phyloP scores from a whole-genome alignment of 2,797 vertebrate genomes.

The Emys orbicularis region DNA sequence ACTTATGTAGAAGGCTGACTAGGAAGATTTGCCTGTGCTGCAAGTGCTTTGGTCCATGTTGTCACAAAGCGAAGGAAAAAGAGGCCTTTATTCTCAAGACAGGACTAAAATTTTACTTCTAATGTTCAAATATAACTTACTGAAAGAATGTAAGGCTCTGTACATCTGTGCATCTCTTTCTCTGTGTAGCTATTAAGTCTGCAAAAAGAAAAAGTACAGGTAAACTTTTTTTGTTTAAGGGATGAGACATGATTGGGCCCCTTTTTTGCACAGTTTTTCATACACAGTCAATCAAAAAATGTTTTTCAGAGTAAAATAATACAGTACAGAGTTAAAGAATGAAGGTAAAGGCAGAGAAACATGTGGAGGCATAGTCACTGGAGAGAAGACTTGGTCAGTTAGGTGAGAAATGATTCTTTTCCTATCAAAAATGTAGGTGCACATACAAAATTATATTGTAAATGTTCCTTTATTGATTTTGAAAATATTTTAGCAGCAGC shows the following conservation, averaged over 20 bases:
- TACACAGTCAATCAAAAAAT: not conserved
- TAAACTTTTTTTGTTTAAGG: not conserved
- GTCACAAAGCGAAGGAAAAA: conserved; percentile 32
- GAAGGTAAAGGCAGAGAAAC: not conserved
- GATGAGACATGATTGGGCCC: not conserved
- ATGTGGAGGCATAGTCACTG: not conserved
- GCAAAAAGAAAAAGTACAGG: not conserved
- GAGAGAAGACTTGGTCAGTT: not conserved
- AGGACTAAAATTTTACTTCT: conserved; percentile 54
- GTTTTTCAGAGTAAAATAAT: not conserved
- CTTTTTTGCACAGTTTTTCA: not conserved
- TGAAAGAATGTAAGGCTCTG: not conserved
- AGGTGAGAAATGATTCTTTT: not conserved
- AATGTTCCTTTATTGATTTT: not conserved
- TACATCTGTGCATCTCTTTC: not conserved
- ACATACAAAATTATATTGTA: not conserved
- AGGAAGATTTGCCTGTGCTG: not conserved
- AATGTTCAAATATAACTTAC: not conserved
- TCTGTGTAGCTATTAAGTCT: not conserved
- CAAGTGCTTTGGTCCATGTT: not conserved
- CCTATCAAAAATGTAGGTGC: not conserved
- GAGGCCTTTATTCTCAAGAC: conserved; percentile 60
- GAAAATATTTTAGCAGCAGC: not conserved
- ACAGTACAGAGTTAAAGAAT: not conserved
- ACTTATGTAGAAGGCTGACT: not conserved